Base-by-base conservation (phyloP, 2,113 vertebrate species). In the Sinocyclocheilus grahami region DNA sequence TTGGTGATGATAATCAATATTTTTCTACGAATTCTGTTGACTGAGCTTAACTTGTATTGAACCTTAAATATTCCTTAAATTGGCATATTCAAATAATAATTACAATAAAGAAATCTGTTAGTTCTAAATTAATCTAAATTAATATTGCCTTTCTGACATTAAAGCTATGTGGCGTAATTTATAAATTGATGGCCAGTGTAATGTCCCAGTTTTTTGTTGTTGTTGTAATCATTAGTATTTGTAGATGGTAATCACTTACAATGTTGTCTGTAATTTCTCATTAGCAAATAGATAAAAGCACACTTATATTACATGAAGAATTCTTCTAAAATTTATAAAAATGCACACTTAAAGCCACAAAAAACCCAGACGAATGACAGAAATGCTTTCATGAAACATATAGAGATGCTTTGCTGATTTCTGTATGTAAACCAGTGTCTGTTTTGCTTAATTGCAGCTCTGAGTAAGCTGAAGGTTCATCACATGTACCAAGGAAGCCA, bases 401-500 rank as follows among this genome's bases (percentile, higher is more conserved):
- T 14, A 1, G 39, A 48, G 42, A 48, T 46, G 72, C 72, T 48
- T 48, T 14, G 42, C 2, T 75, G 22, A 33, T 55, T 78, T 78
- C 48, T 30, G 48, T 9, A 30, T 42, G 55, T 60, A 24, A 80
- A 33, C 80, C 20, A 16, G 4, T 88, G 42, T 33, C 8, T 78
- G 48, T 62, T 83, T 87, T 93, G 75, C 90, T 62, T 4, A 60
- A 62, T 80, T 95, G 76, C 90, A 99, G 98, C 98, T 51, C 93
- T 99, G 69, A 99, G 98, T 91, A 99, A 99, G 89, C 93, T 99
- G 91, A 96, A 97, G 95, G 94, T 97, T 89, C 97, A 97, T 53
- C 94, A 96, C 65, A 89, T 96, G 90, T 97, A 97, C 86, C 96
- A 98, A 72, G 93, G 97, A 86, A 96, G 96, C 92, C 98, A 98